Base-by-base conservation (phyloP, 1,140 invertebrate genomes). In the Drosophila funebris region DNA sequence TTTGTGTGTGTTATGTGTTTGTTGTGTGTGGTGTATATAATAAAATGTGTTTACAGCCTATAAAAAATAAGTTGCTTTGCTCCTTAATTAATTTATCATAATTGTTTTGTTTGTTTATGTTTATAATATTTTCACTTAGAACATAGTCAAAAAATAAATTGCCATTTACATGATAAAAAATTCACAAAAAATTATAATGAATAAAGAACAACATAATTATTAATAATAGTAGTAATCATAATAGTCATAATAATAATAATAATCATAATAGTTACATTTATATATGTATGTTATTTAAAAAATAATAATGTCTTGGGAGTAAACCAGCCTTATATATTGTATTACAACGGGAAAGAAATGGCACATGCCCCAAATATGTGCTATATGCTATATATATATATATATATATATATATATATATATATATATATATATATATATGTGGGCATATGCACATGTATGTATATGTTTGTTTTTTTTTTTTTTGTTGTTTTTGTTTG, bases 221-320 rank as follows among this genome's bases (percentile, higher is more conserved):
- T 50, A 41, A 57, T 57, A 48, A 68, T 61, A 68, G 24, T 61
- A 62, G 18, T 62, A 62, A 37, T 39, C 31, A 54, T 16, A 54
- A 56, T 57, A 16, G n/a, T 46, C 27, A 60, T 58, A 58, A 70
- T 75, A 31, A 57, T 60, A 39, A 63, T 43, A 41, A 39, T 61
- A 46, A 50, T 57, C 50, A 57, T 73, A 68, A 43, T 68, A 53
- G 52, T 20, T 68, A 36, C 33, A 22, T 67, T 20, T 53, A 24
- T 66, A 57, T 60, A 44, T 70, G 36, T 73, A 53, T 64, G 71
- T 61, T 76, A 58, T 74, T 72, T 76, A 72, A 72, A 71, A 89
- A 85, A 90, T 90, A 81, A 90, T 91, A 91, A 91, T 91, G 90
- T 91, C 90, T 91, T 91, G 90, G 90, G 90, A 91, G 82, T 87